Evolutionary conservation across 2,113 vertebrate species (phyloP).

Genomic region (Lophochroa leadbeateri): DNA sequence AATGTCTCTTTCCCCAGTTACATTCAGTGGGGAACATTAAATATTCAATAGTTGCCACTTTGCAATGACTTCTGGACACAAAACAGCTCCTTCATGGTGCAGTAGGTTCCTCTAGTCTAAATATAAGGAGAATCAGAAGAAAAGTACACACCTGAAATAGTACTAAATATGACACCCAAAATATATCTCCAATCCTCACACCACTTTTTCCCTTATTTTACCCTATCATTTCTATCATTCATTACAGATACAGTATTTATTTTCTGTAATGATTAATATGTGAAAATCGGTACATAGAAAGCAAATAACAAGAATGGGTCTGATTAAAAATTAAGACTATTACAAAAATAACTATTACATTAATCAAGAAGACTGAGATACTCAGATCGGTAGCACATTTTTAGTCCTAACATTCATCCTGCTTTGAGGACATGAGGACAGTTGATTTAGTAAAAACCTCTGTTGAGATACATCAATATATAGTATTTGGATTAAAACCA

Average conservation of each 20-base stretch:
- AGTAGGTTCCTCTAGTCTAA: background rate
- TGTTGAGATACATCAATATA: background rate
- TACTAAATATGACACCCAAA: background rate
- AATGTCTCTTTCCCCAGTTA: conserved; percentile 10
- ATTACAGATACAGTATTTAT: background rate
- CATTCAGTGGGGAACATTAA: conserved; percentile 41
- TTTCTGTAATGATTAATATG: conserved; percentile 27
- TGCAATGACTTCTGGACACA: conserved; percentile 36
- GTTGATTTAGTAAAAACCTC: background rate
- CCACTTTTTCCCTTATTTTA: background rate
- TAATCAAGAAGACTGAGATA: conserved; percentile 44
- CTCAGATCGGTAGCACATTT: conserved; percentile 32
- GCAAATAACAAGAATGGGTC: conserved; percentile 3
- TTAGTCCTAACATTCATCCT: conserved; percentile 43
- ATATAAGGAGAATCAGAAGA: background rate
- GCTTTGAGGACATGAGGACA: conserved; percentile 1
- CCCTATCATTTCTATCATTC: background rate
- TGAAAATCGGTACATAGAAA: conserved; percentile 3
- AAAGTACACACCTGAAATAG: background rate
- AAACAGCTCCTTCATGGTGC: conserved; percentile 22
- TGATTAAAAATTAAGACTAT: conserved; percentile 42
- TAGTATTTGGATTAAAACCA: background rate
- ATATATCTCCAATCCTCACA: background rate
- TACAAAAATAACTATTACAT: conserved; percentile 49
- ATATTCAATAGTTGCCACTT: conserved; percentile 54